Conservation (phyloP, 2,113 vertebrate genomes). For the Psittacula cyanocephala region DNA sequence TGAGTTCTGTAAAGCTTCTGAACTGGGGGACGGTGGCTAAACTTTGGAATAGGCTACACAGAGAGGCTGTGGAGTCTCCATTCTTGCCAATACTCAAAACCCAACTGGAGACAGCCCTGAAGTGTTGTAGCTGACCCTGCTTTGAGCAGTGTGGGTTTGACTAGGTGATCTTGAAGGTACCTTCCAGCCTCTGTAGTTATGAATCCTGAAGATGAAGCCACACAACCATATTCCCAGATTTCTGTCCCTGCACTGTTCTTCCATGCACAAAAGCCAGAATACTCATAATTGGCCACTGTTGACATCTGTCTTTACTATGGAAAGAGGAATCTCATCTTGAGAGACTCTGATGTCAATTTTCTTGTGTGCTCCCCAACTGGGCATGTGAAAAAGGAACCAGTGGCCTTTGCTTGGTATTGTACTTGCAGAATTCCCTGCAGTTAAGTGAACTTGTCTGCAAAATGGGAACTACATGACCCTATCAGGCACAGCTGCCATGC, state of each 20-base stretch:
- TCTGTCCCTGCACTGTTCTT: background rate
- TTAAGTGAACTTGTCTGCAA: background rate
- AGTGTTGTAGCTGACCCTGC: background rate
- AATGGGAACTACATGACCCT: background rate
- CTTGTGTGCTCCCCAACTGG: accelerated
- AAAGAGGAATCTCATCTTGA: background rate
- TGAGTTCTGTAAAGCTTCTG: background rate
- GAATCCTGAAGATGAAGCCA: background rate
- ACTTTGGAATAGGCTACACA: background rate
- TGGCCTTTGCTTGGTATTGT: background rate
- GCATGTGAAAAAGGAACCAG: background rate
- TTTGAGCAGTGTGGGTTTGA: background rate
- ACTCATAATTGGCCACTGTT: background rate
- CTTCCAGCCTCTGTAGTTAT: background rate
- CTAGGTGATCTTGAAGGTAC: background rate
- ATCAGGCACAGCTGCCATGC: background rate
- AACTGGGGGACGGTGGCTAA: background rate
- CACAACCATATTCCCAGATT: background rate
- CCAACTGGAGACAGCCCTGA: background rate
- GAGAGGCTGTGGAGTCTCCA: background rate
- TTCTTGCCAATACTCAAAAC: background rate
- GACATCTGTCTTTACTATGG: background rate
- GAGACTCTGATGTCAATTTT: background rate
- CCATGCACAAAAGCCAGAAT: background rate
- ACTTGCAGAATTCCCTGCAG: background rate